Conservation (phyloP, 2,888 invertebrate genomes). For the Mechanitis messenoides region DNA sequence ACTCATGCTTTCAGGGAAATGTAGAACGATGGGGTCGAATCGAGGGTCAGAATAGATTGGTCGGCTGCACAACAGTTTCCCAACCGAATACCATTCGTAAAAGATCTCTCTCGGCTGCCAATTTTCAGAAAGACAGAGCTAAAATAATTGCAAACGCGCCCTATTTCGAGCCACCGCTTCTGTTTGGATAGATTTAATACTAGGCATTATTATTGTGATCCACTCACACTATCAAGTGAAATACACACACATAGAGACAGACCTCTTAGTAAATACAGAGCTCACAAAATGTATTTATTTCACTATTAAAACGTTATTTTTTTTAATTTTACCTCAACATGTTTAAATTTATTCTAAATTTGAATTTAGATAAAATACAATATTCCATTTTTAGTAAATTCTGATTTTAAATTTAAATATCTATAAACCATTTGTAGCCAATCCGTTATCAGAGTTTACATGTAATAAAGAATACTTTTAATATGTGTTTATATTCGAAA, state of each 20-base stretch:
- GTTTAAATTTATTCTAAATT: no score
- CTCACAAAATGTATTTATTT: no score
- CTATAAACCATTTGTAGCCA: conserved; percentile 1
- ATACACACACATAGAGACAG: conserved; percentile 18
- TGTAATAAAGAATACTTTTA: conserved; percentile 26
- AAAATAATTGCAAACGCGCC: conserved; percentile 75
- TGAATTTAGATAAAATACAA: no score
- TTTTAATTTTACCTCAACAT: no score
- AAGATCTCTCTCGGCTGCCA: conserved; percentile 73
- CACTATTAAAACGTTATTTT: no score
- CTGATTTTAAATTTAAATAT: conserved; percentile 25
- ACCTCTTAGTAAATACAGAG: neutral
- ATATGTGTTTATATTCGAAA: conserved; percentile 25
- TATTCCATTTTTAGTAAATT: no score
- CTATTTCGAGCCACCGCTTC: conserved; percentile 68
- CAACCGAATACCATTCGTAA: conserved; percentile 73
- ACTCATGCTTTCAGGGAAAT: conserved; percentile 34
- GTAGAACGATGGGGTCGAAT: conserved; percentile 40
- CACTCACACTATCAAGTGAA: conserved; percentile 41
- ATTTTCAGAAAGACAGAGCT: conserved; percentile 76
- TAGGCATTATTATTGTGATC: conserved; percentile 63
- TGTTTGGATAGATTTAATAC: conserved; percentile 69
- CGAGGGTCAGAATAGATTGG: conserved; percentile 49
- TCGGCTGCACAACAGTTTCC: conserved; percentile 64
- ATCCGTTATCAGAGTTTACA: conserved; percentile 16